Conservation (phyloP, 2,113 vertebrate genomes). For the Microtus pennsylvanicus region DNA sequence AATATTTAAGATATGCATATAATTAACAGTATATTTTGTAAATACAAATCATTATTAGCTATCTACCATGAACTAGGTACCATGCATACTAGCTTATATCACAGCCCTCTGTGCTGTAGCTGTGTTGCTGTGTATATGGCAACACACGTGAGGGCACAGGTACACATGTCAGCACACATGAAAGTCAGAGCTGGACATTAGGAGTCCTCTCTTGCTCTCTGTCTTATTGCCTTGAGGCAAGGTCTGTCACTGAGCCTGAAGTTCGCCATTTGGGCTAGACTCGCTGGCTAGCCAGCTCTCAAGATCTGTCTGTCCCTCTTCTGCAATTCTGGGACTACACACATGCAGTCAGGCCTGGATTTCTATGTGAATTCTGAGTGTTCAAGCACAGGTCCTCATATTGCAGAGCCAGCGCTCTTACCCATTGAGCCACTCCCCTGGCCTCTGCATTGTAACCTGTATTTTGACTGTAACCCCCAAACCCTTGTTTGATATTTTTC, state of each 20-base stretch:
- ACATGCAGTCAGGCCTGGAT: not conserved
- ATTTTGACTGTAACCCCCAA: not conserved
- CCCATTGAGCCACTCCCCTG: not conserved
- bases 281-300: not conserved
- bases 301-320: not conserved
- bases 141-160: not conserved
- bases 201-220: not conserved
- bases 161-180: not conserved
- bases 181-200: not conserved
- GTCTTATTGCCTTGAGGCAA: too few species aligned
- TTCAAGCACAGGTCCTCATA: not conserved
- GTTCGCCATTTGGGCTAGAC: not conserved
- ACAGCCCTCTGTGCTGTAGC: not conserved
- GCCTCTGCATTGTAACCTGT: not conserved
- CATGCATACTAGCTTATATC: not conserved
- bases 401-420: not conserved
- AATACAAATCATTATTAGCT: not conserved
- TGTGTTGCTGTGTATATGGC: not conserved
- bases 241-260: too few species aligned
- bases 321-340: not conserved
- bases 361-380: not conserved
- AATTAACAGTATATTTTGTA: not conserved
- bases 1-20: not conserved
- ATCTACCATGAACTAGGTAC: not conserved
- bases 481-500: not conserved